phyloP scores from a whole-genome alignment of 2,113 vertebrate genomes.

The Terrapene triunguis region DNA sequence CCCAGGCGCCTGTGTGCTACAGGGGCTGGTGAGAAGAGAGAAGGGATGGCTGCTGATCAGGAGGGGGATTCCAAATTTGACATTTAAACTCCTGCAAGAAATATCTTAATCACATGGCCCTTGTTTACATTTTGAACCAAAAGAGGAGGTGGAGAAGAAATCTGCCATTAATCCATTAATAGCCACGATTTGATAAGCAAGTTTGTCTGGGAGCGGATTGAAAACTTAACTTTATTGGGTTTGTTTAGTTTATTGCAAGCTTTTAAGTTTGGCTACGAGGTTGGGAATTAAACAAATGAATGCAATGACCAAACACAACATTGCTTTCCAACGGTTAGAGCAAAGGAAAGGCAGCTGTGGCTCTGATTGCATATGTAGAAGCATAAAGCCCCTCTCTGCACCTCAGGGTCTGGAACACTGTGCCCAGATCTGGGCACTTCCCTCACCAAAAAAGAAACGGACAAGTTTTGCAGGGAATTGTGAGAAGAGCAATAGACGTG shows the following conservation, averaged over 20 bases:
- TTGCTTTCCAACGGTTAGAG: neutral
- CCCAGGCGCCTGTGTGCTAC: neutral
- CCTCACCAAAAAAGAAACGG: neutral
- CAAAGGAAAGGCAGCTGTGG: neutral
- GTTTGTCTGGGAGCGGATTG: constrained; percentile 60
- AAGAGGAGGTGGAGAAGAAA: constrained; percentile 46
- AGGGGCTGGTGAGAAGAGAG: neutral
- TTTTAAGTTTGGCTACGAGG: neutral
- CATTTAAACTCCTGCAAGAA: neutral
- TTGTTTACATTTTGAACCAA: constrained; percentile 6
- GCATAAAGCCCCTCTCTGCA: neutral
- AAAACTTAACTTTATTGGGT: constrained; percentile 18
- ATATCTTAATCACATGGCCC: constrained; percentile 35
- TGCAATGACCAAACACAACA: rapidly evolving
- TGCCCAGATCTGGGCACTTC: neutral
- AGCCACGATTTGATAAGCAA: constrained; percentile 55
- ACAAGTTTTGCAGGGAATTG: neutral
- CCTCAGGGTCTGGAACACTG: rapidly evolving
- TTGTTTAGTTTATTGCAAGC: neutral
- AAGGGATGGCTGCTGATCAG: neutral
- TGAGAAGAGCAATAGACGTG: neutral
- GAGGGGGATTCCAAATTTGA: neutral
- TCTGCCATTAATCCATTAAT: constrained; percentile 62
- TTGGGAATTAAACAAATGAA: neutral
- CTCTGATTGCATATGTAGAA: rapidly evolving